Evolutionary conservation across 2,113 vertebrate species (phyloP).

Genomic region (Aleadryas rufinucha): DNA sequence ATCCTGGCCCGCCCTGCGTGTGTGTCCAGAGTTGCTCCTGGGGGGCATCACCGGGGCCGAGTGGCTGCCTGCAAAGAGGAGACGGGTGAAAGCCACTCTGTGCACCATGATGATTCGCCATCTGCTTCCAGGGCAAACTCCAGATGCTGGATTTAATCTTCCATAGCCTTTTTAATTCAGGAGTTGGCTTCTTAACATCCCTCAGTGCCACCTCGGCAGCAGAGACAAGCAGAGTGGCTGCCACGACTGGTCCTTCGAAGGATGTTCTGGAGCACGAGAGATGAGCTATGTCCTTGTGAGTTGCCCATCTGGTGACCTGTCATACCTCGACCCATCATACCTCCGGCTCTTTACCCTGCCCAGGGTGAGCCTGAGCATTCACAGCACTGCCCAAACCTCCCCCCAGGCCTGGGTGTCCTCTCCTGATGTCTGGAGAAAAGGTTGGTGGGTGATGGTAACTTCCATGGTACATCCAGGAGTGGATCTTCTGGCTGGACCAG

Average conservation of each 20-base stretch:
- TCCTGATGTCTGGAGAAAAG: not conserved
- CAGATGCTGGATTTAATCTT: conserved; percentile 62
- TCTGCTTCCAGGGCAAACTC: conserved; percentile 50
- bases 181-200: conserved; percentile 47
- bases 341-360: not conserved
- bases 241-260: not conserved
- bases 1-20: not conserved
- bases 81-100: not conserved
- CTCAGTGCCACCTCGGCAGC: conserved; percentile 1
- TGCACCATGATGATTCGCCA: not conserved
- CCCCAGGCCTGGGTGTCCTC: not conserved
- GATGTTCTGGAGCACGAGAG: not conserved
- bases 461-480: not conserved
- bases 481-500: not conserved
- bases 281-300: not conserved
- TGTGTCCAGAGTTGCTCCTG: not conserved
- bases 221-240: not conserved
- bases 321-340: not conserved
- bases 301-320: not conserved
- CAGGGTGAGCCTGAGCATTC: not conserved
- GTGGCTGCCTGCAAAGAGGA: not conserved
- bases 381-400: not conserved
- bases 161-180: conserved; percentile 50
- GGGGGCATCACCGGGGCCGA: not conserved
- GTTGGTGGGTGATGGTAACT: not conserved